These are phyloP conservation scores for Notothenia coriiceps DNA, from an alignment of 2,113 vertebrate species.

Conservation along the genomic window DNA sequence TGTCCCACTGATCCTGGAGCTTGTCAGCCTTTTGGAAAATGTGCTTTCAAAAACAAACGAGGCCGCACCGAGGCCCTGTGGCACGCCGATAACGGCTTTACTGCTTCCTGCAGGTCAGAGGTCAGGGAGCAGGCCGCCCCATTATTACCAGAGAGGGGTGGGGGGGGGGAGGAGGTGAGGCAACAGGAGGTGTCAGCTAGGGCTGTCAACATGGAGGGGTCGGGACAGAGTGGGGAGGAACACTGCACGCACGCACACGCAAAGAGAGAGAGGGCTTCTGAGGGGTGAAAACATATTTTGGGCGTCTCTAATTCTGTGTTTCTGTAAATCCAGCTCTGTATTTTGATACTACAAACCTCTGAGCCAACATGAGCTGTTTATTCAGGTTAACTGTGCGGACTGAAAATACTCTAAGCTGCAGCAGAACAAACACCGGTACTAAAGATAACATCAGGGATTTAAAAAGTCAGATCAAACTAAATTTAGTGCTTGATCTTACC, in stretches of 20 bases:
- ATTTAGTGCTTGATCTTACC: not conserved
- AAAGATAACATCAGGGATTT: not conserved
- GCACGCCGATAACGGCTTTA: constrained; percentile 57
- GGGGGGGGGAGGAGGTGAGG: constrained; percentile 19
- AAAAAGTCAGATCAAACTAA: not conserved
- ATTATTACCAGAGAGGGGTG: not conserved
- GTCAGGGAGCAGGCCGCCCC: constrained; percentile 44
- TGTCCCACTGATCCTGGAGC: constrained; percentile 7
- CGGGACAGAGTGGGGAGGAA: no score
- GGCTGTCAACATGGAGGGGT: constrained; percentile 26
- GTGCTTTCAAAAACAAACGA: constrained; percentile 54
- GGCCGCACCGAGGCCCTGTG: constrained; percentile 5
- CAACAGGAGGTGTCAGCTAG: constrained; percentile 32
- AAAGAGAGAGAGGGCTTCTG: no score
- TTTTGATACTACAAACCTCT: not conserved
- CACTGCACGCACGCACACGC: not conserved
- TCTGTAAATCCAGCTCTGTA: no score
- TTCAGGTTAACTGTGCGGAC: not conserved
- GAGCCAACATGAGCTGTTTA: no score
- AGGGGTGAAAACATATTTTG: not conserved
- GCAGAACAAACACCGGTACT: not conserved
- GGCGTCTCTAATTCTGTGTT: not conserved
- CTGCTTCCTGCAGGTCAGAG: constrained; percentile 69
- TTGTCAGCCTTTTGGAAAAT: constrained; percentile 31
- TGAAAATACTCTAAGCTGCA: not conserved